A percentile compares a stretch with the other conserved stretches of the same genome.
phyloP scores from a whole-genome alignment of 2,797 vertebrate genomes.

The Halcyon leucocephala region DNA sequence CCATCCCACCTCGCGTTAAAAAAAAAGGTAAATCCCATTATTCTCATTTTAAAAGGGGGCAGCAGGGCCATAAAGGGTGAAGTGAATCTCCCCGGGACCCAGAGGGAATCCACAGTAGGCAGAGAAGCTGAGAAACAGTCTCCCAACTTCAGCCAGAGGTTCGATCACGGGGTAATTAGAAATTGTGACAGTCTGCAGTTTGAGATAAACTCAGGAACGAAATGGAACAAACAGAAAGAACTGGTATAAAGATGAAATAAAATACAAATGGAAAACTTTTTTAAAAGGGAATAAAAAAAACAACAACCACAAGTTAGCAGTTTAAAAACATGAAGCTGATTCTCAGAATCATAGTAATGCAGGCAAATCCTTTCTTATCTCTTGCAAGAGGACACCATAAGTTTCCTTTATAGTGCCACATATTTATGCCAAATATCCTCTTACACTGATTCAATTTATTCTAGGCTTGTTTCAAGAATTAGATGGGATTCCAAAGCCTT shows the following conservation, averaged over 20 bases:
- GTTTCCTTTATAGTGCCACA: constrained; percentile 54
- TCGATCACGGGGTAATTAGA: neutral
- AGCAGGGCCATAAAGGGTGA: neutral
- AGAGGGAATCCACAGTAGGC: neutral
- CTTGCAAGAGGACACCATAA: constrained; percentile 13
- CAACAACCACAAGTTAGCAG: neutral
- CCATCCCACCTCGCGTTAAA: neutral
- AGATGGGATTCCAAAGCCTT: constrained; percentile 62
- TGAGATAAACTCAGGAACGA: neutral
- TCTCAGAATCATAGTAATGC: neutral
- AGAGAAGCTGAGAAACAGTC: neutral
- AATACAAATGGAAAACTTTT: neutral
- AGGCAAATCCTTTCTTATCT: constrained; percentile 48
- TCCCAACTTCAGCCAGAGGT: neutral
- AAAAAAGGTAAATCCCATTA: neutral
- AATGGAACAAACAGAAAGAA: neutral
- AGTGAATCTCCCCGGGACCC: neutral
- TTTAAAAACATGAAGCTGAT: neutral
- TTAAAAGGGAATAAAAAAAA: neutral
- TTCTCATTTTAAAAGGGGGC: neutral
- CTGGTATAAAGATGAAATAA: neutral
- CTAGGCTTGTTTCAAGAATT: constrained; percentile 69
- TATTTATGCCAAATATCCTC: constrained; percentile 72
- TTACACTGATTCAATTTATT: constrained; percentile 73
- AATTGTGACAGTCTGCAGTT: rapidly evolving